Conservation (phyloP, 2,797 vertebrate species). For the Sebastes itinus region DNA sequence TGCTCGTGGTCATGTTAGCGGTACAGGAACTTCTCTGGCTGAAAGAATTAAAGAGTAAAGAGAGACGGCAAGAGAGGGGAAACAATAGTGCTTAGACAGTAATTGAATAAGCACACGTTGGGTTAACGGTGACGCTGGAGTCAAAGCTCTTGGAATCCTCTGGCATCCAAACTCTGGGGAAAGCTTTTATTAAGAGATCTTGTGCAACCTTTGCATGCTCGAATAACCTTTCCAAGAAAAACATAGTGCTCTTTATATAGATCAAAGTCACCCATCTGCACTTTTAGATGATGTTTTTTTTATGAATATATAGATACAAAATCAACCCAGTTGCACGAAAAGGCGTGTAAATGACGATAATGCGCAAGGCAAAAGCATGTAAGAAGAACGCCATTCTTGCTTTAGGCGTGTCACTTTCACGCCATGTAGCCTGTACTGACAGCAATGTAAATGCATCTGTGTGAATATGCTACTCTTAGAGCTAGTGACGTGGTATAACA, state of each 20-base stretch:
- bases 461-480: no score
- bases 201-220: slow-evolving; percentile 5
- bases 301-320: background rate
- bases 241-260: background rate
- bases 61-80: background rate
- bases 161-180: slow-evolving; percentile 2
- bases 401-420: no score
- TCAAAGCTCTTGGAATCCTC: slow-evolving; percentile 16
- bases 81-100: slow-evolving; percentile 13
- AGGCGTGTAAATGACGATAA: no score
- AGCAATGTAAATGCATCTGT: no score
- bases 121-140: background rate
- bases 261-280: background rate
- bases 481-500: no score
- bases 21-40: background rate
- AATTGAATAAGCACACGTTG: slow-evolving; percentile 33
- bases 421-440: no score
- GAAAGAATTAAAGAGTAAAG: background rate
- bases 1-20: background rate
- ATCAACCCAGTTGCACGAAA: background rate
- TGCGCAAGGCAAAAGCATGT: no score
- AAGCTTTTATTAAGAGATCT: slow-evolving; percentile 42
- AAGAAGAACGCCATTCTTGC: no score
- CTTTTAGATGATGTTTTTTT: background rate
- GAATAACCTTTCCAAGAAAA: background rate